Evolutionary conservation across 2,113 vertebrate genomes (phyloP).

Genomic region (Oenanthe melanoleuca): DNA sequence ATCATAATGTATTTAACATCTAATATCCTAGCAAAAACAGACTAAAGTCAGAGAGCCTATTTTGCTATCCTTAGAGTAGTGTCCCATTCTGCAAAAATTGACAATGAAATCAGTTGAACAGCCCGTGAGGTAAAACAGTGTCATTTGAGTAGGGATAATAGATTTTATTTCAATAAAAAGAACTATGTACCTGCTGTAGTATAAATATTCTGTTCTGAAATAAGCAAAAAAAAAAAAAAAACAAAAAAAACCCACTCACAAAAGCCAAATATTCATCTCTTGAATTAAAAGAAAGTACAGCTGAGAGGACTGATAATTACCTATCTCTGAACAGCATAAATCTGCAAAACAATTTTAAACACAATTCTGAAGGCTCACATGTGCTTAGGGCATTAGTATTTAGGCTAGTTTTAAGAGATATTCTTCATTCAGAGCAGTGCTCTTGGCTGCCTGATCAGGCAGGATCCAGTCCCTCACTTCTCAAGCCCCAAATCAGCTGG

Average conservation of each 20-base stretch:
- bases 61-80: not conserved
- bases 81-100: not conserved
- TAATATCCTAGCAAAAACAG: not conserved
- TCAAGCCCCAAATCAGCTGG: not conserved
- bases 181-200: not conserved
- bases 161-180: not conserved
- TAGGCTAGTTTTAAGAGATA: not conserved
- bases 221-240: accelerated
- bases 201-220: not conserved
- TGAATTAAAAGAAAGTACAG: not conserved
- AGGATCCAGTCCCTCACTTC: not conserved
- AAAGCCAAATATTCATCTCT: not conserved
- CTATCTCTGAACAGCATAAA: not conserved
- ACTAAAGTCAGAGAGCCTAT: not conserved
- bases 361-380: not conserved
- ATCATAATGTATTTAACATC: not conserved
- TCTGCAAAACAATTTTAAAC: not conserved
- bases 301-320: not conserved
- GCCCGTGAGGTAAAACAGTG: not conserved
- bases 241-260: accelerated
- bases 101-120: not conserved
- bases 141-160: not conserved
- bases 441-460: not conserved
- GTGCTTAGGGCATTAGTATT: not conserved
- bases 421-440: not conserved